phyloP scores from a whole-genome alignment of 2,888 invertebrate species.

The Volucella zonaria region DNA sequence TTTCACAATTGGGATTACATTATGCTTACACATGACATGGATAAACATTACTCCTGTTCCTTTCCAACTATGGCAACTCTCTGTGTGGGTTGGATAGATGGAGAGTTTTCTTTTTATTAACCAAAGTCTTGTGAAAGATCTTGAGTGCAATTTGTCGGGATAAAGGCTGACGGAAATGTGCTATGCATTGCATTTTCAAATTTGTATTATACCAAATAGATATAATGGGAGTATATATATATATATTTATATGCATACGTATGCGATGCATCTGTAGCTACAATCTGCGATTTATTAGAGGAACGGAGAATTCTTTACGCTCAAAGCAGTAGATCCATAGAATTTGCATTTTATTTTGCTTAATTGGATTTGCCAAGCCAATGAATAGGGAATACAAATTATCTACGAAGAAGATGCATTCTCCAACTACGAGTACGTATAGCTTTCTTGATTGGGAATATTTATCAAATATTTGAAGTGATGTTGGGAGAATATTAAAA shows the following conservation, averaged over 20 bases:
- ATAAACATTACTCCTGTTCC: conserved; percentile 42
- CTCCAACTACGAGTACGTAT: too few relatives aligned
- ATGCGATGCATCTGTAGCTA: conserved; percentile 38
- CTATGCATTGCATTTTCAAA: conserved; percentile 40
- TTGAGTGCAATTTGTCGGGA: conserved; percentile 65
- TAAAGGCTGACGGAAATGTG: conserved; percentile 33
- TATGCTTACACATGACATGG: conserved; percentile 72
- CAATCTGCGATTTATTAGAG: conserved; percentile 49
- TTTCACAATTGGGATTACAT: conserved; percentile 68
- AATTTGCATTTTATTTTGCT: conserved; percentile 31
- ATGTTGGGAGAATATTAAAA: too few relatives aligned
- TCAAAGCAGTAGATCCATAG: conserved; percentile 8
- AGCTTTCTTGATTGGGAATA: too few relatives aligned
- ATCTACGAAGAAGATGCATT: too few relatives aligned
- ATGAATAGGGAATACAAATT: conserved; percentile 4
- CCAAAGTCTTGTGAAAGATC: not conserved
- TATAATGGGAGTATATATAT: not conserved
- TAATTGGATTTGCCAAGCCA: conserved; percentile 45
- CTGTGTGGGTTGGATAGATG: conserved; percentile 34
- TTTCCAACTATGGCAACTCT: not conserved
- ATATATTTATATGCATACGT: not conserved
- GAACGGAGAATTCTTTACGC: not conserved
- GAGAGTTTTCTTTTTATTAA: not conserved
- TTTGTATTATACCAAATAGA: conserved; percentile 11
- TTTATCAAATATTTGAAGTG: too few relatives aligned